These are phyloP conservation scores for Dreissena polymorpha DNA, from an alignment of 1,140 invertebrate species.

Conservation along the genomic window DNA sequence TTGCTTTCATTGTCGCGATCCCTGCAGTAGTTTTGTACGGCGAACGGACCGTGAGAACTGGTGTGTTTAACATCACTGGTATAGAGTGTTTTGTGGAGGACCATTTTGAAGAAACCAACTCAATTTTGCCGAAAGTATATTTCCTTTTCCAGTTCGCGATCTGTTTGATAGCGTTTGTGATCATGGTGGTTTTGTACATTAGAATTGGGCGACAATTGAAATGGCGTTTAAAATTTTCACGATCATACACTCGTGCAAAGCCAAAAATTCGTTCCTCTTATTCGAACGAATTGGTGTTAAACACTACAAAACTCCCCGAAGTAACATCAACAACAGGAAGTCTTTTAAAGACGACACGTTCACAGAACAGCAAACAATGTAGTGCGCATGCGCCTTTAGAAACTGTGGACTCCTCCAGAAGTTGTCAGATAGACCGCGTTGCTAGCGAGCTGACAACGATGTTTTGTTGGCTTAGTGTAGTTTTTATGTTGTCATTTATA, in stretches of 20 bases:
- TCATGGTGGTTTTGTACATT: not conserved
- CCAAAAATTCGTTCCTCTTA: not conserved
- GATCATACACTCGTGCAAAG: not conserved
- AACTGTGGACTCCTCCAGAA: not conserved
- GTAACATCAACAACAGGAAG: not conserved
- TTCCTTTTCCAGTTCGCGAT: not conserved
- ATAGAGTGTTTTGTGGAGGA: conserved; percentile 2
- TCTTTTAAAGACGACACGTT: not conserved
- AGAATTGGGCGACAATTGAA: not conserved
- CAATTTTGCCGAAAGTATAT: conserved; percentile 2
- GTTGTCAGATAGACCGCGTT: not conserved
- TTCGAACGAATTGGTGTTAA: not conserved
- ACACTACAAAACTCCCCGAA: not conserved
- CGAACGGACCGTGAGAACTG: not conserved
- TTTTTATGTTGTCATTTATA: conserved; percentile 64
- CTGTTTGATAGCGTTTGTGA: not conserved
- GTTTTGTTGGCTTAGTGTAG: conserved; percentile 61
- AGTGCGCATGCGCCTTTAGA: not conserved
- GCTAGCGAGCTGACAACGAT: conserved; percentile 53
- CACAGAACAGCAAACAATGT: not conserved
- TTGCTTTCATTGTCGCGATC: not conserved
- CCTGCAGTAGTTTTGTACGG: not conserved
- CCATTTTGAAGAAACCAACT: not conserved
- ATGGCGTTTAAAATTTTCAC: not conserved
- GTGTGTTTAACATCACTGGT: not conserved